Evolutionary conservation across 2,113 vertebrate genomes (phyloP).

Genomic region (Dermatemys mawii): DNA sequence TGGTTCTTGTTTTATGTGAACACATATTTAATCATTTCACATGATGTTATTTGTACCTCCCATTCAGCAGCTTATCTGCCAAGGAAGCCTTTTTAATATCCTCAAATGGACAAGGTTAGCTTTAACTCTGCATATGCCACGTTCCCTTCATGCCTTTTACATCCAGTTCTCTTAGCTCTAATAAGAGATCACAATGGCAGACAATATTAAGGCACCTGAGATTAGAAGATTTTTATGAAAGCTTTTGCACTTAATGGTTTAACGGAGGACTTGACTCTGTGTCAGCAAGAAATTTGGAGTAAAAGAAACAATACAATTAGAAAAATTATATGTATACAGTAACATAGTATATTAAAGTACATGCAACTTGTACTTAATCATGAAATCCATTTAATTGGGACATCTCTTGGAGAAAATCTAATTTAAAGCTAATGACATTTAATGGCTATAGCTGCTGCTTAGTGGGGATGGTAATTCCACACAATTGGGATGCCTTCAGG

Average conservation of each 20-base stretch:
- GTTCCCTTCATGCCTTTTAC: not conserved
- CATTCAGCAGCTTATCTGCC: not conserved
- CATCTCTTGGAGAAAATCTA: conserved; percentile 51
- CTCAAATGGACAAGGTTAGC: not conserved
- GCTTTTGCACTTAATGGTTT: not conserved
- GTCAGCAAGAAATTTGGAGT: not conserved
- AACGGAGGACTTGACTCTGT: not conserved
- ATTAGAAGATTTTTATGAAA: not conserved
- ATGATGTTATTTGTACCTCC: not conserved
- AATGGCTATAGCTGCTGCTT: conserved; percentile 54
- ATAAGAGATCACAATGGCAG: not conserved
- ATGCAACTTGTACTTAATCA: conserved; percentile 52
- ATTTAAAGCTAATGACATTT: conserved; percentile 68
- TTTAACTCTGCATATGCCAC: not conserved
- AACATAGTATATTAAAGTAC: conserved; percentile 31
- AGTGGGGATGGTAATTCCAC: conserved; percentile 45
- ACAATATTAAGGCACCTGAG: not conserved
- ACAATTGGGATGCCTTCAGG: conserved; percentile 63
- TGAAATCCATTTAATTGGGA: conserved; percentile 51
- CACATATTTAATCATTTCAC: not conserved
- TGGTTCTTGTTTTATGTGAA: not conserved
- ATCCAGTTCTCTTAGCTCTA: not conserved
- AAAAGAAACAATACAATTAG: conserved; percentile 28
- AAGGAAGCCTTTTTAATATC: not conserved
- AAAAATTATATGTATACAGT: not conserved